Evolutionary conservation across 2,888 invertebrate species (phyloP).

Genomic region (Limnephilus marmoratus): DNA sequence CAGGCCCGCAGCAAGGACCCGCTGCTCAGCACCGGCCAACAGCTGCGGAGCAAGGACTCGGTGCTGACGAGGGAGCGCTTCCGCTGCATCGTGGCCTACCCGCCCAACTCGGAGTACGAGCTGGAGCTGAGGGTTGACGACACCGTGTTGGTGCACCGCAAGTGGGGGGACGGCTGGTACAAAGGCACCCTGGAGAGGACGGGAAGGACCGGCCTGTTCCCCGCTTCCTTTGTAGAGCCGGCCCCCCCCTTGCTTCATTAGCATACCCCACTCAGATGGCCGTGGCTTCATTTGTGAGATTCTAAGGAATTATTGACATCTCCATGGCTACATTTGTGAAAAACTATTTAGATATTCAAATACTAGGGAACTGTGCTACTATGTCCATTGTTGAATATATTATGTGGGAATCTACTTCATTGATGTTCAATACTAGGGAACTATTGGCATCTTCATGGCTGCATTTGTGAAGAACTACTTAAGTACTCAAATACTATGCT

Average conservation of each 20-base stretch:
- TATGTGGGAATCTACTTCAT: too few relatives aligned
- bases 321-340: too few relatives aligned
- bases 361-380: too few relatives aligned
- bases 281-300: background rate
- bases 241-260: conserved; percentile 66
- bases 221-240: conserved; percentile 94
- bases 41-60: conserved; percentile 66
- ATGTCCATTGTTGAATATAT: too few relatives aligned
- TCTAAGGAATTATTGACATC: background rate
- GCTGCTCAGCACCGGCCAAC: conserved; percentile 83
- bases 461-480: too few relatives aligned
- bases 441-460: too few relatives aligned
- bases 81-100: conserved; percentile 95
- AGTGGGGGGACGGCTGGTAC: conserved; percentile 97
- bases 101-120: conserved; percentile 95
- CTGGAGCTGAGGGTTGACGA: conserved; percentile 93
- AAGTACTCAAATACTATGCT: too few relatives aligned
- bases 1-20: conserved; percentile 89
- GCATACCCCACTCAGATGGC: background rate
- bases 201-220: conserved; percentile 95
- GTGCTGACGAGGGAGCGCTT: conserved; percentile 79
- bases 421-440: too few relatives aligned
- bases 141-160: conserved; percentile 93
- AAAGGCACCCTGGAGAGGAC: conserved; percentile 94
- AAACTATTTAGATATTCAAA: too few relatives aligned